phyloP scores from a whole-genome alignment of 2,797 vertebrate species.

The Trematomus bernacchii region DNA sequence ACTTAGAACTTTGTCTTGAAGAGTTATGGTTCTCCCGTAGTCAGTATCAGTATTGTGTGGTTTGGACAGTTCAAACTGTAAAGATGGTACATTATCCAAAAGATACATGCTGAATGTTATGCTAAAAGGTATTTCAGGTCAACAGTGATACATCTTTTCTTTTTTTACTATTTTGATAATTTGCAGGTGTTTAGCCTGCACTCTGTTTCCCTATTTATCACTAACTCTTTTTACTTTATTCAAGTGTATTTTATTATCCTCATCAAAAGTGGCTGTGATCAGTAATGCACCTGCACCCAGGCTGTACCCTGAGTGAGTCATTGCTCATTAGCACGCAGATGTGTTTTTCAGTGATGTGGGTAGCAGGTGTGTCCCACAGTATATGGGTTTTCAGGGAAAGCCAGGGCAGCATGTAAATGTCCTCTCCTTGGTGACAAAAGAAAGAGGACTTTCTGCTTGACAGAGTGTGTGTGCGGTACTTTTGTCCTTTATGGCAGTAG shows the following conservation, averaged over 20 bases:
- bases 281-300: constrained; percentile 48
- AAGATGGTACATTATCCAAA: neutral
- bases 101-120: too few relatives aligned
- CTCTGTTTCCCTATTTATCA: neutral
- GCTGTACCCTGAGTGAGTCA: constrained; percentile 38
- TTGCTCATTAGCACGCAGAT: constrained; percentile 45
- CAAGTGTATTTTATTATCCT: constrained; percentile 4
- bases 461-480: neutral
- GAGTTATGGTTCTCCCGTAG: too few relatives aligned
- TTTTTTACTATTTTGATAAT: neutral
- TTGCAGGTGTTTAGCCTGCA: neutral
- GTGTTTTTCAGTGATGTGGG: constrained; percentile 38
- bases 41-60: neutral
- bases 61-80: neutral
- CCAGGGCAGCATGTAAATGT: constrained; percentile 23
- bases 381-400: constrained; percentile 41
- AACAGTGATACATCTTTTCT: neutral
- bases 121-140: neutral
- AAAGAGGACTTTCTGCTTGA: constrained; percentile 25
- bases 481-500: constrained; percentile 20
- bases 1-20: too few relatives aligned
- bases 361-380: constrained; percentile 63
- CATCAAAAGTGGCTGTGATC: constrained; percentile 15
- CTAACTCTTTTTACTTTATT: neutral
- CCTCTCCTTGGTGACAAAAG: constrained; percentile 14